These are phyloP conservation scores for Takifugu rubripes DNA, from an alignment of 2,797 vertebrate genomes.

Conservation along the genomic window DNA sequence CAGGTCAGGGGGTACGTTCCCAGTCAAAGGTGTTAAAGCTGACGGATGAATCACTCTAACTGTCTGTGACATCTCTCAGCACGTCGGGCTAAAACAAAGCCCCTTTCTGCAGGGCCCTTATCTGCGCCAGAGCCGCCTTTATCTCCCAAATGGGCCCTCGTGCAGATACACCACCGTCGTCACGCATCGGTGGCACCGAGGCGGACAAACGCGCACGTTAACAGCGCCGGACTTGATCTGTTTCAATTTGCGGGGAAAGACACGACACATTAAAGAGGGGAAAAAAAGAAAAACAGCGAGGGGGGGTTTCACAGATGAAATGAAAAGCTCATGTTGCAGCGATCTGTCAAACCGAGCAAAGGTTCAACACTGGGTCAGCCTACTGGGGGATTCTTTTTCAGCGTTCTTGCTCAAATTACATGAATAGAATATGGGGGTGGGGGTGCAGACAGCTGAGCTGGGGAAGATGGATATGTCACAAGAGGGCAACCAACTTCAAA, in stretches of 20 bases:
- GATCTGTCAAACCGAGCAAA: constrained; percentile 66
- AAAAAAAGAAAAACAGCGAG: not conserved
- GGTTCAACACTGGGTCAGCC: constrained; percentile 74
- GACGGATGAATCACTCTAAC: constrained; percentile 50
- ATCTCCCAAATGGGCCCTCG: constrained; percentile 62
- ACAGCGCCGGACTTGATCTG: constrained; percentile 64
- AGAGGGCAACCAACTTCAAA: constrained; percentile 10
- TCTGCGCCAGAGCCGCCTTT: constrained; percentile 54
- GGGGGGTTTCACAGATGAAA: constrained; percentile 53
- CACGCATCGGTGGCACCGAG: constrained; percentile 51
- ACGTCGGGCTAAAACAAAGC: constrained; percentile 59
- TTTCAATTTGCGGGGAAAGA: constrained; percentile 67
- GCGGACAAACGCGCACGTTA: constrained; percentile 56
- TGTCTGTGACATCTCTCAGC: constrained; percentile 43
- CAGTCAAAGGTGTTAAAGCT: constrained; percentile 41
- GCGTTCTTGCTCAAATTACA: constrained; percentile 62
- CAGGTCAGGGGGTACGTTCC: constrained; percentile 16
- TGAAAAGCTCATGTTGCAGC: constrained; percentile 64
- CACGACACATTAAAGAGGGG: constrained; percentile 47
- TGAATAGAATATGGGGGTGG: constrained; percentile 34
- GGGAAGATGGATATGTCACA: constrained; percentile 30
- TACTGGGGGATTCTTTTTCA: constrained; percentile 46
- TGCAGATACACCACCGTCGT: constrained; percentile 57
- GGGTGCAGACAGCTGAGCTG: constrained; percentile 22
- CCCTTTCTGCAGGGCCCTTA: constrained; percentile 46